Evolutionary conservation across 2,888 invertebrate genomes (phyloP).

Genomic region (Autographa gamma): DNA sequence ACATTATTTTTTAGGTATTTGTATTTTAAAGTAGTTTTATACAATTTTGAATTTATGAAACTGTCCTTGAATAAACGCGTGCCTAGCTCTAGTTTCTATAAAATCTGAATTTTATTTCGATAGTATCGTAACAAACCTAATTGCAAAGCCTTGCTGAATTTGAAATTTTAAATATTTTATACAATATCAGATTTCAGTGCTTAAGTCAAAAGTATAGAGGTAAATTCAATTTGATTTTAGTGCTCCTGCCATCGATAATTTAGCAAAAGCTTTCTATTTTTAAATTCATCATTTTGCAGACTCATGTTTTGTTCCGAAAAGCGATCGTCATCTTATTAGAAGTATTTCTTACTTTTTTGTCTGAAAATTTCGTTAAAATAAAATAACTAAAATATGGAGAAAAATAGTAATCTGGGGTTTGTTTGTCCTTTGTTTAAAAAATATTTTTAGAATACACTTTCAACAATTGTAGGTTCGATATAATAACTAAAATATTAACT

Average conservation of each 20-base stretch:
- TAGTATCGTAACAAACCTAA: conserved; percentile 23
- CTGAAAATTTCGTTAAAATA: neutral
- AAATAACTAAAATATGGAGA: neutral
- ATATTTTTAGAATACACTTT: no score
- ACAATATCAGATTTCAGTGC: conserved; percentile 38
- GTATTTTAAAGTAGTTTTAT: neutral
- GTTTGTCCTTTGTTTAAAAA: no score
- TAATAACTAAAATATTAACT: no score
- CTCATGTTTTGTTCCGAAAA: conserved; percentile 8
- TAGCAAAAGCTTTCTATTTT: conserved; percentile 6
- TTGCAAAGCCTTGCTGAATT: conserved; percentile 26
- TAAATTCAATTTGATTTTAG: conserved; percentile 52
- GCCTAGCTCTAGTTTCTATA: conserved; percentile 13
- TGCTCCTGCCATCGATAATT: conserved; percentile 17
- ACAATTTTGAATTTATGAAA: conserved; percentile 10
- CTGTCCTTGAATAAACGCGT: conserved; percentile 11
- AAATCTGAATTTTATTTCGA: conserved; percentile 26
- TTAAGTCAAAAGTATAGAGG: conserved; percentile 19
- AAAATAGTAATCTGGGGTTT: neutral
- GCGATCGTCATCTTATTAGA: conserved; percentile 1
- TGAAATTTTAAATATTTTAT: conserved; percentile 45
- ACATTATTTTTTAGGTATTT: neutral
- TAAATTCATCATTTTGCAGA: conserved; percentile 19
- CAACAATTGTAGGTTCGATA: neutral
- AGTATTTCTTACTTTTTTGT: neutral